These are phyloP conservation scores for Oncorhynchus keta DNA, from an alignment of 2,113 vertebrate genomes.

Conservation along the genomic window DNA sequence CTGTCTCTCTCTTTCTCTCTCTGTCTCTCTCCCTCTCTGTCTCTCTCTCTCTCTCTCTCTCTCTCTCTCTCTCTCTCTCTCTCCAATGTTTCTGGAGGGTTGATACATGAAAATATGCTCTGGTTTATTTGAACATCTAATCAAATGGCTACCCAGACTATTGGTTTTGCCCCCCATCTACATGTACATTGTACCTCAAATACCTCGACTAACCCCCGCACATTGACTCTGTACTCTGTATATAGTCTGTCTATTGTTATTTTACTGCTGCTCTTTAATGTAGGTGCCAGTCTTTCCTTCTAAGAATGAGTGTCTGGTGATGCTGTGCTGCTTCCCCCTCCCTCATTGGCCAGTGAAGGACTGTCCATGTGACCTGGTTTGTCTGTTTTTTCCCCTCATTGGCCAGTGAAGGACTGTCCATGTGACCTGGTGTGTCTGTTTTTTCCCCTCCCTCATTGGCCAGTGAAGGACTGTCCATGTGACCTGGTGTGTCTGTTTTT, in stretches of 20 bases:
- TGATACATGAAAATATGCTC: too few relatives aligned
- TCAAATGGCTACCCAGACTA: too few relatives aligned
- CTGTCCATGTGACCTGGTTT: not conserved
- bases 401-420: not conserved
- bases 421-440: too few relatives aligned
- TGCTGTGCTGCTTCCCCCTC: not conserved
- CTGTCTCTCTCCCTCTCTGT: too few relatives aligned
- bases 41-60: conserved; percentile 15
- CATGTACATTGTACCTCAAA: too few relatives aligned
- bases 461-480: not conserved
- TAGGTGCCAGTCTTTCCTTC: not conserved
- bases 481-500: not conserved
- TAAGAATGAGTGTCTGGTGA: conserved; percentile 6
- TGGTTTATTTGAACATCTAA: too few relatives aligned
- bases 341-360: not conserved
- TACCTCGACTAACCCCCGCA: too few relatives aligned
- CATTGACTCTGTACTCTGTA: too few relatives aligned
- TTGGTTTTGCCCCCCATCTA: too few relatives aligned
- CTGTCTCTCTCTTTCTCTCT: too few relatives aligned
- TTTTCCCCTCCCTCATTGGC: not conserved
- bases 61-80: conserved; percentile 24
- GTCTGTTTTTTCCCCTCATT: not conserved
- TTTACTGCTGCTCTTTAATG: too few relatives aligned
- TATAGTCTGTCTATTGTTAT: too few relatives aligned
- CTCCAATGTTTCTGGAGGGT: conserved; percentile 4